Evolutionary conservation across 2,797 vertebrate genomes (phyloP), one percentile per base, ranked within the genome.

Genomic region (Cottoperca gobio): DNA sequence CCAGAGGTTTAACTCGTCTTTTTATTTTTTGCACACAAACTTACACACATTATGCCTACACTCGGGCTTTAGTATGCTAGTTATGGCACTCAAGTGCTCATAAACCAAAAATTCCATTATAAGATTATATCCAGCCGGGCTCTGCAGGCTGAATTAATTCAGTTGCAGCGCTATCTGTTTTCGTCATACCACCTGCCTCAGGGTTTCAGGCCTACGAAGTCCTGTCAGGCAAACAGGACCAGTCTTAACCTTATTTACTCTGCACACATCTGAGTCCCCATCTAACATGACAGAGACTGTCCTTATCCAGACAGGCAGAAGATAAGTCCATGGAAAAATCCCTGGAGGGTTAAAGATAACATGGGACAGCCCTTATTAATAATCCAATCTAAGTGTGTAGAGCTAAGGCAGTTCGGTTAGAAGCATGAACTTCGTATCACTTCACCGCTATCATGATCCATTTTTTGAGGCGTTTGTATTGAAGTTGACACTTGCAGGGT

Each of bases 101-200:
- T 82, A 82, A 84, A 77, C 39, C 23, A 55, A 40, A 81, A 70
- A 84, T 49, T 73, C 57, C 62, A 61, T 80, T 64, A 73, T 42
- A 70, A 57, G 73, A 81, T 85, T 60, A 69, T 78, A 70, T 72
- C 69, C 53, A 57, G 9, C 26, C 8, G 4, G 4, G 57, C 64
- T 79, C 71, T 71, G 64, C 60, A 74, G 73, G 43, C 55, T 73
- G 53, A 77, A 80, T 83, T 82, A 68, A 88, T 88, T 87, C 52
- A 75, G 37, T 3, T 55, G 45, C 50, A 48, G 57, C 33, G 40
- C 35, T 73, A 67, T 82, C 84, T 76, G 48, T 75, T 83, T 79
- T 67, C 74, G 68, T 79, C 23, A 16, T 73, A 43, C 65, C 42
- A 77, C 73, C 71, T 79, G 82, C 82, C 79, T 70, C 5, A 37